phyloP scores from a whole-genome alignment of 2,888 invertebrate genomes.

The Nyleta sp. region DNA sequence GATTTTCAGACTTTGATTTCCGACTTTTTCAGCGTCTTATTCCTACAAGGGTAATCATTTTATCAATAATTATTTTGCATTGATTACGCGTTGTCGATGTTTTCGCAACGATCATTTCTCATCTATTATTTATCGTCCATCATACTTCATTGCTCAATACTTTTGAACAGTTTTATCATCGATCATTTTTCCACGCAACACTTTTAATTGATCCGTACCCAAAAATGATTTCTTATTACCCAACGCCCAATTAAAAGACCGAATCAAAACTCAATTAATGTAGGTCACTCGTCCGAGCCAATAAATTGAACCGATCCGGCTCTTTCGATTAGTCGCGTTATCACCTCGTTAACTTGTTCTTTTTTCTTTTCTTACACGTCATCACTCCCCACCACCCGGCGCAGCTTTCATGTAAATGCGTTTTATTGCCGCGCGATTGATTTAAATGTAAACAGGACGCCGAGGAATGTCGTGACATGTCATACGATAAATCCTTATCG shows the following conservation, averaged over 20 bases:
- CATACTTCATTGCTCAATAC: too few species aligned
- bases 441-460: slow-evolving; percentile 67
- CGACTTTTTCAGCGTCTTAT: too few species aligned
- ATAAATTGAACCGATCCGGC: slow-evolving; percentile 21
- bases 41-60: too few species aligned
- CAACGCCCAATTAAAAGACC: background rate
- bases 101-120: too few species aligned
- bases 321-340: slow-evolving; percentile 31
- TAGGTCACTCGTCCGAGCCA: slow-evolving; percentile 14
- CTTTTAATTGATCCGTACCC: too few species aligned
- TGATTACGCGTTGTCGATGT: too few species aligned
- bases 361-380: slow-evolving; percentile 16
- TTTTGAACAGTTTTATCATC: too few species aligned
- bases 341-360: slow-evolving; percentile 37
- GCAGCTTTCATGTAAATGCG: slow-evolving; percentile 49
- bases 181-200: too few species aligned
- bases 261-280: slow-evolving; percentile 26
- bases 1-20: too few species aligned
- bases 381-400: slow-evolving; percentile 22
- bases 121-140: too few species aligned
- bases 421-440: slow-evolving; percentile 66
- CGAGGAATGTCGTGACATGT: slow-evolving; percentile 61
- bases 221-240: too few species aligned
- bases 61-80: too few species aligned
- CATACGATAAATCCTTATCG: slow-evolving; percentile 56